These are phyloP conservation scores for Scelioninae gen. 1 DNA, from an alignment of 2,888 invertebrate species.

Conservation along the genomic window DNA sequence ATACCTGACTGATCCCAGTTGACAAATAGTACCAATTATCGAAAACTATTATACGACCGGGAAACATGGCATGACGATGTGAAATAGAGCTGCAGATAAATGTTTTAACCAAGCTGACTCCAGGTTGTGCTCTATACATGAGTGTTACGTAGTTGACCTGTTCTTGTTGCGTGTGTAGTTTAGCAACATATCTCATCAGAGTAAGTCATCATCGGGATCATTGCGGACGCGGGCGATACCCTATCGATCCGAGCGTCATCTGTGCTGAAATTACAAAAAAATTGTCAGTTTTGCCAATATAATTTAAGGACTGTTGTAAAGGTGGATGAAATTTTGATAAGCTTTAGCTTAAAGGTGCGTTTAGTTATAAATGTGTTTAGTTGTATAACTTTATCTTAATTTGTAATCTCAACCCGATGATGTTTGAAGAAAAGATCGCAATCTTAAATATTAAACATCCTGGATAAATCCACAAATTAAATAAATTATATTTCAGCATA, in stretches of 20 bases:
- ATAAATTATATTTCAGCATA: not conserved
- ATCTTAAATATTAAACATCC: constrained; percentile 13
- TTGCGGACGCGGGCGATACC: constrained; percentile 12
- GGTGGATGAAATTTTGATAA: constrained; percentile 26
- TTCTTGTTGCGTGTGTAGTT: constrained; percentile 63
- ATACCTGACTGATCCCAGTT: constrained; percentile 37
- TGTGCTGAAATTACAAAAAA: not conserved
- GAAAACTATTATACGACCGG: constrained; percentile 52
- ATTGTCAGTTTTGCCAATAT: not conserved
- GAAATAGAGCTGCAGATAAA: constrained; percentile 64
- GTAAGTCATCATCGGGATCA: constrained; percentile 53
- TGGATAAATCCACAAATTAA: not conserved
- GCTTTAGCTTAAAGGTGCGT: constrained; percentile 15
- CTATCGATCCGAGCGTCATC: constrained; percentile 15
- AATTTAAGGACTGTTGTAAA: constrained; percentile 6
- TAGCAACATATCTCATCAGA: constrained; percentile 60
- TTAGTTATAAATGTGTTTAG: constrained; percentile 5
- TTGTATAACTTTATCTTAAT: constrained; percentile 15
- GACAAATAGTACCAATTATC: constrained; percentile 62
- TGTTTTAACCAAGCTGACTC: constrained; percentile 63
- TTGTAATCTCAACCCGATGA: constrained; percentile 18
- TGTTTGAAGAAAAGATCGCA: constrained; percentile 8
- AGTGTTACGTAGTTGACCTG: constrained; percentile 61
- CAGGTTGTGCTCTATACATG: constrained; percentile 52
- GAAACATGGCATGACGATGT: constrained; percentile 62